Percentiles rank a stretch among this genome's conserved stretches.
phyloP scores from a whole-genome alignment of 2,797 vertebrate genomes.

The Emydoidea blandingii region DNA sequence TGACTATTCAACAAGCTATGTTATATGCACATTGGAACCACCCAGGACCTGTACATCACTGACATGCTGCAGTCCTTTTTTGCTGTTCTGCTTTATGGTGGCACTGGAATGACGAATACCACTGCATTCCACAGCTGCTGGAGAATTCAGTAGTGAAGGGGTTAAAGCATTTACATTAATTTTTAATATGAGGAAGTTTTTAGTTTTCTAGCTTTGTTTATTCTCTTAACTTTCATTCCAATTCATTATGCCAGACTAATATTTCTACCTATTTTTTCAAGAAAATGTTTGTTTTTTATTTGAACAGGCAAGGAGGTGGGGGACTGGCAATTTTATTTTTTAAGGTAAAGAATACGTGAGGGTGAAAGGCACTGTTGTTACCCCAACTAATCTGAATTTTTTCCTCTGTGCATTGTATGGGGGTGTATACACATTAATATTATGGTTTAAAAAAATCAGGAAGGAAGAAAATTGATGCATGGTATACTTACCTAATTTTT shows the following conservation, averaged over 20 bases:
- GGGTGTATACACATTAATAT: not conserved
- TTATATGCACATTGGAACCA: not conserved
- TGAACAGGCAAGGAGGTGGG: not conserved
- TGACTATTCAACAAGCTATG: not conserved
- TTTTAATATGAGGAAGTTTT: not conserved
- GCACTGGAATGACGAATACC: not conserved
- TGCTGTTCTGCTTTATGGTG: not conserved
- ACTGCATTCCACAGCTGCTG: not conserved
- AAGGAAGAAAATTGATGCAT: not conserved
- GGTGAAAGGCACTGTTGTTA: not conserved
- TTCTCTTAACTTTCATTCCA: not conserved
- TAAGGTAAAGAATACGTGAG: not conserved
- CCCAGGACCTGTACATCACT: not conserved
- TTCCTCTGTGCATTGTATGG: not conserved
- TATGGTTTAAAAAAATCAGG: conserved; percentile 23
- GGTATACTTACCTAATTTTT: not conserved
- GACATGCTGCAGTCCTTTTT: not conserved
- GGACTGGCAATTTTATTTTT: not conserved
- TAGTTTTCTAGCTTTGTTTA: conserved; percentile 31
- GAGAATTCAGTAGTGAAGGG: not conserved
- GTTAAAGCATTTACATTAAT: conserved; percentile 20
- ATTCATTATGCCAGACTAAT: not conserved
- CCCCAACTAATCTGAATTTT: not conserved
- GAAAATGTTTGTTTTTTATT: not conserved
- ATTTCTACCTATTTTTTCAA: not conserved